Conservation (phyloP, 2,797 vertebrate species). For the Apodemus agrarius region DNA sequence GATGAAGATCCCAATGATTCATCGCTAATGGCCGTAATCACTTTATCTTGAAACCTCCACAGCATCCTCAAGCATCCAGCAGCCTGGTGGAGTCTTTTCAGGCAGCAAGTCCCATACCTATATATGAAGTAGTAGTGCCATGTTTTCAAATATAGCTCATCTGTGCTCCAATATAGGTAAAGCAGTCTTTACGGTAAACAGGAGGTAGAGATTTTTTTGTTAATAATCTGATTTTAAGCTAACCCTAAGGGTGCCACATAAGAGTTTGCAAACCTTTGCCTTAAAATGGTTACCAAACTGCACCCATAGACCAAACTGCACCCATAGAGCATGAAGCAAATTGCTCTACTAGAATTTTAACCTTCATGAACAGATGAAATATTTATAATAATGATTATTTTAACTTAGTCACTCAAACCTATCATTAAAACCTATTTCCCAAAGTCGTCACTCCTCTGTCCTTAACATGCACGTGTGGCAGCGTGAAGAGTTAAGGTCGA, state of each 20-base stretch:
- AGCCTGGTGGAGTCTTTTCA: not conserved
- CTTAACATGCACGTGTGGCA: not conserved
- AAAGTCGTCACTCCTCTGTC: not conserved
- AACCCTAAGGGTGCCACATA: not conserved
- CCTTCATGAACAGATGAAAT: conserved; percentile 29
- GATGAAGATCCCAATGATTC: not conserved
- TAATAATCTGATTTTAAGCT: not conserved
- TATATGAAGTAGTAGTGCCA: not conserved
- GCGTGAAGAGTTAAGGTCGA: not conserved
- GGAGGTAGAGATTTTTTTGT: not conserved
- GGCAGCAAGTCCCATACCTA: not conserved
- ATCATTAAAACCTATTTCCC: conserved; percentile 4
- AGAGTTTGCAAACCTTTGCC: conserved; percentile 14
- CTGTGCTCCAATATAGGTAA: not conserved
- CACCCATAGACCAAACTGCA: not conserved
- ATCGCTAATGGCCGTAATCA: not conserved
- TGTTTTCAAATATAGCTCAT: conserved; percentile 42
- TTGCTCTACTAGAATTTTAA: conserved; percentile 25
- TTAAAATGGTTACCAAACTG: not conserved
- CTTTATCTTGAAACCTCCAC: conserved; percentile 32
- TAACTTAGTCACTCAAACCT: not conserved
- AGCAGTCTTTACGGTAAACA: not conserved
- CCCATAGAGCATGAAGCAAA: not conserved
- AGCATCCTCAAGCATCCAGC: conserved; percentile 4
- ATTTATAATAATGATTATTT: conserved; percentile 17